These are phyloP conservation scores for Mirounga angustirostris DNA, from an alignment of 2,113 vertebrate species.

Conservation along the genomic window DNA sequence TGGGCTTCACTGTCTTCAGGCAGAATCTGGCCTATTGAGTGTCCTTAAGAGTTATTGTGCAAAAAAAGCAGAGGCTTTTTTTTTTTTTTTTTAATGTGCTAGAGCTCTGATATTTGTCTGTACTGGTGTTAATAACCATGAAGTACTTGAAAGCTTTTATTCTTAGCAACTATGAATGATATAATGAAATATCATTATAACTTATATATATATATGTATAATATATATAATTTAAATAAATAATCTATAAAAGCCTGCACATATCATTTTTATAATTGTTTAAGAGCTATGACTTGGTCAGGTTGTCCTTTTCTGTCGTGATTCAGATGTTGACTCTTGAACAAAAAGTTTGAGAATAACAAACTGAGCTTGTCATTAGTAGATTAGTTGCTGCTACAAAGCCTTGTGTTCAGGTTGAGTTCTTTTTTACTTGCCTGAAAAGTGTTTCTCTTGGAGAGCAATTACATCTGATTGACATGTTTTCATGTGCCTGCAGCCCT, in stretches of 20 bases:
- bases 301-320: slow-evolving; percentile 92
- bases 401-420: slow-evolving; percentile 89
- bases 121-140: not conserved
- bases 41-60: slow-evolving; percentile 59
- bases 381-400: slow-evolving; percentile 95
- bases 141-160: slow-evolving; percentile 68
- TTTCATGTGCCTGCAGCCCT: slow-evolving; percentile 91
- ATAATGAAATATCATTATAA: not conserved
- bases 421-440: slow-evolving; percentile 89
- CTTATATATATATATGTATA: not conserved
- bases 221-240: not conserved
- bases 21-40: slow-evolving; percentile 43
- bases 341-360: slow-evolving; percentile 91
- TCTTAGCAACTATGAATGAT: slow-evolving; percentile 42
- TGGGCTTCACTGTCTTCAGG: slow-evolving; percentile 53
- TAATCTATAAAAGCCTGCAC: not conserved
- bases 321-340: slow-evolving; percentile 87
- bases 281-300: slow-evolving; percentile 78
- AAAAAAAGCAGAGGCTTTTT: slow-evolving; percentile 12
- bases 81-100: slow-evolving; percentile 1
- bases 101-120: slow-evolving; percentile 54
- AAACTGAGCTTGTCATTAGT: slow-evolving; percentile 93
- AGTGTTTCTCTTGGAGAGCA: slow-evolving; percentile 93
- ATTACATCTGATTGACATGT: slow-evolving; percentile 96
- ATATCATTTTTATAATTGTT: slow-evolving; percentile 64